phyloP scores from a whole-genome alignment of 2,888 invertebrate genomes.

The Lochmaea crataegi region DNA sequence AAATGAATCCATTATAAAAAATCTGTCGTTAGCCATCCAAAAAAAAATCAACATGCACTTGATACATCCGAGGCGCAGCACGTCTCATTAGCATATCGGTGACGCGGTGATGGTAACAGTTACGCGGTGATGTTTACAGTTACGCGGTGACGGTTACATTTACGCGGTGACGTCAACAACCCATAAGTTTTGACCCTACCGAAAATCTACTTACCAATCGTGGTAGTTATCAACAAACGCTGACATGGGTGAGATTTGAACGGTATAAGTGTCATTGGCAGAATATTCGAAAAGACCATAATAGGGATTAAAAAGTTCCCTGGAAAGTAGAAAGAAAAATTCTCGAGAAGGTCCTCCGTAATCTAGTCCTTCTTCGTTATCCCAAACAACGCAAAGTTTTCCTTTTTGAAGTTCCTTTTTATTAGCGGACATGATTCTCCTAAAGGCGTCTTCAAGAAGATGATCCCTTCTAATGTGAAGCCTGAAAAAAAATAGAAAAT shows the following conservation, averaged over 20 bases:
- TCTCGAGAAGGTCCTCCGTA: constrained; percentile 98
- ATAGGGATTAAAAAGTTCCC: constrained; percentile 98
- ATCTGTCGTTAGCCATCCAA: no score
- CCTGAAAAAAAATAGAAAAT: constrained; percentile 66
- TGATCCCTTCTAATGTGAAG: constrained; percentile 93
- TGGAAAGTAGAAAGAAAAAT: constrained; percentile 97
- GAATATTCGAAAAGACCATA: constrained; percentile 98
- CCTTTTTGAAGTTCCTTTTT: constrained; percentile 96
- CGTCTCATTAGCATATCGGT: no score
- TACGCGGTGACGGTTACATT: no score
- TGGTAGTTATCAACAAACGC: constrained; percentile 97
- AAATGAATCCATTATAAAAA: no score
- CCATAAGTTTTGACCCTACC: no score
- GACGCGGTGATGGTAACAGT: no score
- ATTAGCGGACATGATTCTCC: constrained; percentile 95
- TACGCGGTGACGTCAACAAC: no score
- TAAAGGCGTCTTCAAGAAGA: constrained; percentile 94
- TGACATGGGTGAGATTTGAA: constrained; percentile 95
- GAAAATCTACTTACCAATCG: constrained; percentile 79
- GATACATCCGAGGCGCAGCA: no score
- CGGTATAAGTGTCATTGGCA: constrained; percentile 97
- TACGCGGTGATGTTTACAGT: no score
- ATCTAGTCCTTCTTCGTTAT: constrained; percentile 96
- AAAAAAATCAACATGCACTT: no score
- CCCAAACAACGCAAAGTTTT: constrained; percentile 92